Evolutionary conservation across 2,113 vertebrate genomes (phyloP), one percentile per base, ranked within the genome.

Genomic region (Vulpes lagopus): DNA sequence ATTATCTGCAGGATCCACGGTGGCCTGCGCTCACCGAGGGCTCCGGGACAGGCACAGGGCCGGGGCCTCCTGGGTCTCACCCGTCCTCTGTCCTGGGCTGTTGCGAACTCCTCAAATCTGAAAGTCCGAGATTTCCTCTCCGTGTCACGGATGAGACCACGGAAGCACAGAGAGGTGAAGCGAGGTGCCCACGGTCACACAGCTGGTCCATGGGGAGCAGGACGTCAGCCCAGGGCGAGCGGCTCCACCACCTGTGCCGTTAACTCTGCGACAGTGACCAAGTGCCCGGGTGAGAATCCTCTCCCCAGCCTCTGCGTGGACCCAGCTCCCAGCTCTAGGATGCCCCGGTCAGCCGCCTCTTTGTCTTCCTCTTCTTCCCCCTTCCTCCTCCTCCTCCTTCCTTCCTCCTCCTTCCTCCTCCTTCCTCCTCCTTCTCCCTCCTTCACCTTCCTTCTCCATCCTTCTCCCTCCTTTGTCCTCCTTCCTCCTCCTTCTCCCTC

Each of bases 261-360:
- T 55, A 59, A 8, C 53, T 23, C 32, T 9, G 2, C 1, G 22
- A 22, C 3, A 64, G 20, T 2, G 35, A 1, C 5, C 53, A 0
- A 4, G 51, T 14, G 35, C 62, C 27, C 20, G 0, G 11, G 71
- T 3, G 69, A 53, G 11, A 10, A 7, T 30, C 23, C 11, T 27
- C 64, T 35, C 62, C 62, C 74, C 20, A 15, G 19, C 59, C 59
- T 78, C 73, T 3, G 25, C 3, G 10, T 17, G 71, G 69, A 38
- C 57, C 17, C 4, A 55, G 5, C 19, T n/a, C 49, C 7, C 11
- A 11, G 35, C 23, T 55, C 81, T 1, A 8, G 55, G 25, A 8
- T 9, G 12, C 17, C 71, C 82, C 0, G 14, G n/a, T 55, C 43
- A 30, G 55, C 11, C 1, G 0, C 57, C 57, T 20, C 65, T 27